Evolutionary conservation across 1,140 invertebrate species (phyloP).

Genomic region (Eueides isabella): DNA sequence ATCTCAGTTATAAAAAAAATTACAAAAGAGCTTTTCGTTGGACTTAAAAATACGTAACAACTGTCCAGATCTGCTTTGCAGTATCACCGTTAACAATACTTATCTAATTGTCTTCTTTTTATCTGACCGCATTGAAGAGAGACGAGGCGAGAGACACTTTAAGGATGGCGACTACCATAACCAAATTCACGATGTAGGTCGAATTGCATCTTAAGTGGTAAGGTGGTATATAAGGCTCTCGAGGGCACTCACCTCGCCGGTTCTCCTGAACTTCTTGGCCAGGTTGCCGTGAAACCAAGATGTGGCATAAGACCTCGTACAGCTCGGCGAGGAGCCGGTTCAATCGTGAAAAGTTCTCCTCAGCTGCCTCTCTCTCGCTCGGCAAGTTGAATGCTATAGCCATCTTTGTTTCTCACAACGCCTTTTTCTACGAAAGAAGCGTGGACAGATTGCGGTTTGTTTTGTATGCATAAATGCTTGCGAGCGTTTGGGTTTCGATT

Average conservation of each 20-base stretch:
- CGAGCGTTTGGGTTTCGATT: conserved; percentile 48
- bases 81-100: conserved; percentile 79
- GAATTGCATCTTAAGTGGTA: conserved; percentile 82
- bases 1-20: conserved; percentile 54
- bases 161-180: conserved; percentile 79
- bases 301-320: conserved; percentile 79
- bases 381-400: conserved; percentile 82
- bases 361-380: conserved; percentile 77
- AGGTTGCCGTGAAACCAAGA: conserved; percentile 76
- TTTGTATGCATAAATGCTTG: conserved; percentile 74
- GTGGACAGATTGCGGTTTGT: conserved; percentile 69
- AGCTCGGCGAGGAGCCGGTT: conserved; percentile 80
- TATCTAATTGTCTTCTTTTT: conserved; percentile 74
- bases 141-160: conserved; percentile 78
- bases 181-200: conserved; percentile 81
- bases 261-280: conserved; percentile 73
- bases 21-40: conserved; percentile 57
- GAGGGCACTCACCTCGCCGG: conserved; percentile 79
- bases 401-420: conserved; percentile 72
- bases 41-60: conserved; percentile 81
- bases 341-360: conserved; percentile 80
- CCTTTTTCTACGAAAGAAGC: conserved; percentile 76
- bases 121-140: conserved; percentile 80
- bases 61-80: conserved; percentile 78
- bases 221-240: conserved; percentile 76